A percentile compares a stretch with the other conserved stretches of the same genome.
These are phyloP conservation scores for Spisula solida DNA, from an alignment of 2,888 invertebrate species.

Conservation along the genomic window DNA sequence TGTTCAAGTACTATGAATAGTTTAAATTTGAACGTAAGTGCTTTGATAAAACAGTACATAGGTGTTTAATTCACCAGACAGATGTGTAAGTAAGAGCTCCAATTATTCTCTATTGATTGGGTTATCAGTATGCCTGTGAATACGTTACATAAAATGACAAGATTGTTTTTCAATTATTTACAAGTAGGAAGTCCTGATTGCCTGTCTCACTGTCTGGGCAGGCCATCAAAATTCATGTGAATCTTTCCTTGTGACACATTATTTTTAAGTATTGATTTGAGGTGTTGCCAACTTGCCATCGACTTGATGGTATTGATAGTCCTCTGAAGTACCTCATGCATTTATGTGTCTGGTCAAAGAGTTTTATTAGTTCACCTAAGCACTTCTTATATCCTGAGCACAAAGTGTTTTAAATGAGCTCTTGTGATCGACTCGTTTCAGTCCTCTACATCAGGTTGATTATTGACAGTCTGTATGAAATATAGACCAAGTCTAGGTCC, in stretches of 20 bases:
- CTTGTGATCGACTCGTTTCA: no score
- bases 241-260: neutral
- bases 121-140: neutral
- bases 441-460: no score
- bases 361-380: no score
- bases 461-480: no score
- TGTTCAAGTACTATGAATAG: no score
- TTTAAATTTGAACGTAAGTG: no score
- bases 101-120: neutral
- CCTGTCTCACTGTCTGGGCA: neutral
- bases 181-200: constrained; percentile 7
- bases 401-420: no score
- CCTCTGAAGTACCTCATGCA: neutral
- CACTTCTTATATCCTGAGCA: no score
- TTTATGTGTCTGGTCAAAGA: no score
- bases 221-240: constrained; percentile 1
- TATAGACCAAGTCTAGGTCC: no score
- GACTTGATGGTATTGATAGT: neutral
- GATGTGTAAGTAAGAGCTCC: neutral
- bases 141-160: constrained; percentile 11
- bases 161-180: constrained; percentile 28
- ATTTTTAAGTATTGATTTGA: neutral
- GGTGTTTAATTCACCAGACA: neutral
- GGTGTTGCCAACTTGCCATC: no score
- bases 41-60: no score